Percentiles rank a stretch among this genome's conserved stretches.
Evolutionary conservation across 1,140 invertebrate species (phyloP).

Genomic region (Zaprionus tsacasi): DNA sequence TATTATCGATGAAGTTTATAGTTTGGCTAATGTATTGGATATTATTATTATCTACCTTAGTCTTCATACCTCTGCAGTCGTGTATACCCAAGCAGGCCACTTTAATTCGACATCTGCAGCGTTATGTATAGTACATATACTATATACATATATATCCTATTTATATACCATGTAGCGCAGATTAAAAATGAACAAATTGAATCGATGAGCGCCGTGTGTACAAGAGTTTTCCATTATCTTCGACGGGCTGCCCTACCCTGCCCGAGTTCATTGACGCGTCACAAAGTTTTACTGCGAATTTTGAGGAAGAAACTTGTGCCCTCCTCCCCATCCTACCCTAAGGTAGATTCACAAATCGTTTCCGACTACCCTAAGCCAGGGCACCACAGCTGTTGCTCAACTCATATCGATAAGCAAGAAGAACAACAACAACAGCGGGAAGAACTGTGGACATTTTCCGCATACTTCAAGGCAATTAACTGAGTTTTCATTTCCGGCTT

Average conservation of each 20-base stretch:
- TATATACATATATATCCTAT: neutral
- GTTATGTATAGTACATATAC: neutral
- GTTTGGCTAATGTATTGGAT: too few species aligned
- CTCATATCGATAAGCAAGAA: conserved; percentile 71
- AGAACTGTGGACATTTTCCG: conserved; percentile 50
- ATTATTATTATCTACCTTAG: neutral
- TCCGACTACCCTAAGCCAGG: neutral
- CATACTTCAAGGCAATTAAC: conserved; percentile 81
- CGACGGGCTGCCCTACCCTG: neutral
- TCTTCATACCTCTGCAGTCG: neutral
- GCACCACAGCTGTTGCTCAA: conserved; percentile 31
- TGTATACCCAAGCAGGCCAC: neutral
- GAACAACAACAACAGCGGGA: too few species aligned
- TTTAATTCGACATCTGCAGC: neutral
- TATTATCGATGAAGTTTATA: too few species aligned
- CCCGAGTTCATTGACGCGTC: conserved; percentile 35
- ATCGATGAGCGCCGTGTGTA: conserved; percentile 18
- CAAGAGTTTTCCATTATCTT: conserved; percentile 42
- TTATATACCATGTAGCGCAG: neutral
- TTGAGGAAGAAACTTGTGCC: neutral
- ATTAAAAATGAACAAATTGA: conserved; percentile 42
- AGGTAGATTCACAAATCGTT: neutral
- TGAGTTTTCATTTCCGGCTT: conserved; percentile 77
- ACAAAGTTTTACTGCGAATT: conserved; percentile 28
- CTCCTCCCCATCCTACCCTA: neutral